Percentiles rank a stretch among this genome's conserved stretches.
Conservation (phyloP, 2,888 invertebrate species). For the Phalangium opilio region DNA sequence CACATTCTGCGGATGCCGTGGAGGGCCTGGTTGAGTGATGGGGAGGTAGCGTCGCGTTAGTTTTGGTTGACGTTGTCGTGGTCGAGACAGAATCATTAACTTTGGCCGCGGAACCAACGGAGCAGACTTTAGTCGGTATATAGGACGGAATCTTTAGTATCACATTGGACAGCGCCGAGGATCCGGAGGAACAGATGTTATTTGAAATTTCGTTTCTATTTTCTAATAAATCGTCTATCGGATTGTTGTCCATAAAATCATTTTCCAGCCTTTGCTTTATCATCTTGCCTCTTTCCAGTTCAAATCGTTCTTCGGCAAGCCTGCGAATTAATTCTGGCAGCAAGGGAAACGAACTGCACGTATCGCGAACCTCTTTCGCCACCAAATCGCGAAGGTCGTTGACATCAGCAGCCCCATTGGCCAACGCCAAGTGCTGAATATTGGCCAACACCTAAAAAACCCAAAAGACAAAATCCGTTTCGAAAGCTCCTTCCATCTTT, state of each 20-base stretch:
- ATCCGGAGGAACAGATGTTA: neutral
- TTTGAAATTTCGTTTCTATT: too few species aligned
- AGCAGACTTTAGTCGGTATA: constrained; percentile 39
- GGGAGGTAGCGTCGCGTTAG: constrained; percentile 1
- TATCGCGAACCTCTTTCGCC: constrained; percentile 15
- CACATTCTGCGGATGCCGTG: constrained; percentile 4
- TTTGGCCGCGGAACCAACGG: constrained; percentile 9
- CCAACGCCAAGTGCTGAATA: constrained; percentile 21
- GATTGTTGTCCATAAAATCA: constrained; percentile 21
- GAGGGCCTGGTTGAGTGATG: constrained; percentile 11
- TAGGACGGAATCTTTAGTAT: constrained; percentile 89
- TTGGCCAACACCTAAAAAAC: constrained; percentile 20
- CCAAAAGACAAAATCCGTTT: neutral
- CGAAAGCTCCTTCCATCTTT: too few species aligned
- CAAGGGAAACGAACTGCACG: constrained; percentile 23
- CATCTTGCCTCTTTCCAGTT: constrained; percentile 23
- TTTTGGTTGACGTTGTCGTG: too few species aligned
- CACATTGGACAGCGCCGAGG: constrained; percentile 34
- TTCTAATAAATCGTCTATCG: too few species aligned
- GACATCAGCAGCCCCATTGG: constrained; percentile 12
- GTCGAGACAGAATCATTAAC: constrained; percentile 1
- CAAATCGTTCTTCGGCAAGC: constrained; percentile 29
- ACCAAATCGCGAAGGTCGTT: constrained; percentile 11
- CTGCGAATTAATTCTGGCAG: constrained; percentile 30
- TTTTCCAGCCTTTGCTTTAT: constrained; percentile 38